Conservation (phyloP, 1,140 invertebrate genomes). For the Microplitis mediator region DNA sequence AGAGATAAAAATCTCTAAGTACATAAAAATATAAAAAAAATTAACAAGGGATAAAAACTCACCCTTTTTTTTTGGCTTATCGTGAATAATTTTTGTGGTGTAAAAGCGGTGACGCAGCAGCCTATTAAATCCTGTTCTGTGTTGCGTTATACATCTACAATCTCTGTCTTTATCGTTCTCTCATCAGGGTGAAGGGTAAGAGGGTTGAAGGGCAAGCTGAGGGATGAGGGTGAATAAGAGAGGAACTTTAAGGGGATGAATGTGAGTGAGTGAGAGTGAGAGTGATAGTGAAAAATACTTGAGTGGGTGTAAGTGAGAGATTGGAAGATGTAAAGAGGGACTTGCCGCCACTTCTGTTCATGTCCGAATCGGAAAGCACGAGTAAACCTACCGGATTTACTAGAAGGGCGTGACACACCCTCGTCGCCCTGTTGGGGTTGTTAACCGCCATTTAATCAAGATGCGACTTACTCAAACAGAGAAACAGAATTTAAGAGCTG, state of each 20-base stretch:
- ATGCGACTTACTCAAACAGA: slow-evolving; percentile 29
- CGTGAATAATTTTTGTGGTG: slow-evolving; percentile 16
- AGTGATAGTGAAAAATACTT: too few relatives aligned
- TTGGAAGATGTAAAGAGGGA: neutral
- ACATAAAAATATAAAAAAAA: neutral
- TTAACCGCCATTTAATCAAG: slow-evolving; percentile 52
- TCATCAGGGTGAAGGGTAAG: neutral
- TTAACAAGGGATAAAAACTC: neutral
- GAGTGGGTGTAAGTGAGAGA: too few relatives aligned
- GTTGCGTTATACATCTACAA: neutral
- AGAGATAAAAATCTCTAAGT: neutral
- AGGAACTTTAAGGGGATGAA: too few relatives aligned
- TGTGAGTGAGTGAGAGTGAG: too few relatives aligned
- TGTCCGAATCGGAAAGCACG: slow-evolving; percentile 22
- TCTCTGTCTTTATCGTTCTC: too few relatives aligned
- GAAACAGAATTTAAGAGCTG: too few relatives aligned
- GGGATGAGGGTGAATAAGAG: too few relatives aligned
- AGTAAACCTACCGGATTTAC: slow-evolving; percentile 17
- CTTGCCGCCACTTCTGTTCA: slow-evolving; percentile 16
- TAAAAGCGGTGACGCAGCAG: slow-evolving; percentile 8
- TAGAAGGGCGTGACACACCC: slow-evolving; percentile 13
- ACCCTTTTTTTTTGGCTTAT: slow-evolving; percentile 15
- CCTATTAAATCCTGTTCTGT: slow-evolving; percentile 20
- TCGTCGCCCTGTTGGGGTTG: slow-evolving; percentile 34
- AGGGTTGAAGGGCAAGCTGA: neutral